Evolutionary conservation across 2,888 invertebrate species (phyloP), one percentile per base, ranked within the genome.

Genomic region (Limnephilus marmoratus): DNA sequence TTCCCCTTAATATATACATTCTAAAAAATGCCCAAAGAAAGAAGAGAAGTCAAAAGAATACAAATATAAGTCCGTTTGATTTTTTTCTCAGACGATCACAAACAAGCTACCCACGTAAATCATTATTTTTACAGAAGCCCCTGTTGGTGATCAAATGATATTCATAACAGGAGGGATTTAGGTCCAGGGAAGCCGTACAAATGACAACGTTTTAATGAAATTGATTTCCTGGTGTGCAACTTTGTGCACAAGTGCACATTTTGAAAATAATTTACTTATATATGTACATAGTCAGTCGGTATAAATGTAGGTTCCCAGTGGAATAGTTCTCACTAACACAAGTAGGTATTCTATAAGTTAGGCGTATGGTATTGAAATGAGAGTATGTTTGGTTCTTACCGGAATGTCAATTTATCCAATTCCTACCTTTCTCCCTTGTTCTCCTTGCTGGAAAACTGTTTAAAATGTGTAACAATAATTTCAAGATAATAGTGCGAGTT

Each of bases 101-200:
- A 83, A 37, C 83, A 68, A 83, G 83, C 9, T 83, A n/a, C 83
- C 83, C 83, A 83, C 83, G 83, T n/a, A 34, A 34, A 31, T 24
- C 34, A 83, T 34, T 31, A 89, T 89, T 89, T 34, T 81, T 11
- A 45, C 90, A 37, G 90, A 90, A 90, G 90, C 90, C 90, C 90
- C 81, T 29, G 90, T 81, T 31, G 45, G 29, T 82, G 41, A 81
- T 81, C 81, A 90, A 49, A 82, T 83, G 37, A 83, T 34, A 83
- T 83, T 37, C 34, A 11, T 37, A 83, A 37, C 37, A 34, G 18
- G 12, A 37, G 83, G 37, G 83, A 83, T 83, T 83, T 68, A 68
- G 1, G 68, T 34, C 18, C 11, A 83, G 34, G 83, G 37, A 83
- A 83, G 83, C 34, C 9, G 18, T 82, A n/a, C 37, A 41, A 83